Base-by-base conservation (phyloP, 2,888 invertebrate genomes). In the Molorchus minor region DNA sequence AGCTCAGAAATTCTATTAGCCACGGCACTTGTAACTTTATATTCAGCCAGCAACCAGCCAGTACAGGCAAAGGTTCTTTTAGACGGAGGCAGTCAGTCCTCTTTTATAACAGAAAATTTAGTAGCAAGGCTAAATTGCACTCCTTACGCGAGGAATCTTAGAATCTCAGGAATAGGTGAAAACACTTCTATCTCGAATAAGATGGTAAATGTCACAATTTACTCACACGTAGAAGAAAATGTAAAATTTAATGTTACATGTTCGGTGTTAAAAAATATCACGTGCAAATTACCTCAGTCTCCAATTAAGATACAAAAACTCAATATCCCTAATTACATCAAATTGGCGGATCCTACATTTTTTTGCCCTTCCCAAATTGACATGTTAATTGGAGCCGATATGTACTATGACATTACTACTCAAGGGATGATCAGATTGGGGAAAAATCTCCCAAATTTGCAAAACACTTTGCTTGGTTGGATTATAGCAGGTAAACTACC, bases 381-480 rank as follows among this genome's bases (percentile, higher is more conserved):
- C 19, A 13, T 62, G n/a, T 49, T 60, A 10, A 30, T 55, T 10
- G 62, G 65, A 2, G 15, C 60, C 2, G 62, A 65, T 36, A 5
- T 60, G 1, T 62, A 54, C 40, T 60, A 61, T 38, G 29, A 43
- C n/a, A 20, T 62, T 12, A 30, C 62, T 7, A 36, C 25, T 2
- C 20, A 7, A 15, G 56, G 46, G 25, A 38, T 47, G 3, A 8
- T 53, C 10, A 35, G 33, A 13, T 21, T 64, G 7, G 56, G 61
- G 12, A 35, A 46, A 2, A 29, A 33, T 13, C 20, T 58, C 5
- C 62, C 61, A 7, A 52, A 19, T 29, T 15, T 61, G n/a, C 10
- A 58, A 20, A 61, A 63, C 17, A 58, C 58, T 3, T 46, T 58
- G 13, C 25, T 63, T 17, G 64, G 64, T n/a, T 60, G 59, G 59